Conservation (phyloP, 2,797 vertebrate genomes). For the Sphenopsis melanotis region DNA sequence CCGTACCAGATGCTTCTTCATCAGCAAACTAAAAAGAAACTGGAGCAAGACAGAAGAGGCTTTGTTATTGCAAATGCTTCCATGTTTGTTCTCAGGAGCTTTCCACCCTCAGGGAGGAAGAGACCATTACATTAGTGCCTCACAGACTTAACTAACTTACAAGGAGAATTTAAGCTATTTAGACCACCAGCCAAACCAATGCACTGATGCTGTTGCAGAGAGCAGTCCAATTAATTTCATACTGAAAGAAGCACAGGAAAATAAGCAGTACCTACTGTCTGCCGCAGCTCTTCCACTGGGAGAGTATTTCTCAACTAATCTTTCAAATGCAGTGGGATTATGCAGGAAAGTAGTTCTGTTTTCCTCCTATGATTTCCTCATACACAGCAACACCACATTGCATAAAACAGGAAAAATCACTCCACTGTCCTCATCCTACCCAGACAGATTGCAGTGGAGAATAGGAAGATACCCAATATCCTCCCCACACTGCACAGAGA, state of each 20-base stretch:
- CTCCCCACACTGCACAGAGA: neutral
- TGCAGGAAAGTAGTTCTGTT: neutral
- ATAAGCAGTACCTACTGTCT: neutral
- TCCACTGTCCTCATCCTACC: neutral
- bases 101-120: neutral
- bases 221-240: neutral
- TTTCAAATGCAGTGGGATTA: neutral
- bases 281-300: neutral
- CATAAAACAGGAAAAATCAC: neutral
- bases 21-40: neutral
- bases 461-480: neutral
- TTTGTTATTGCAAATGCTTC: neutral
- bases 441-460: neutral
- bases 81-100: neutral
- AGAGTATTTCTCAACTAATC: neutral
- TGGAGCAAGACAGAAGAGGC: neutral
- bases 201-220: neutral
- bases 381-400: neutral
- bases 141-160: neutral
- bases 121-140: neutral
- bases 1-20: constrained; percentile 51
- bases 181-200: neutral
- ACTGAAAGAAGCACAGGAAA: neutral
- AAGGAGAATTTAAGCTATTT: neutral
- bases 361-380: neutral